These are phyloP conservation scores for Heteromormyrus szaboi DNA, from an alignment of 2,797 vertebrate species.

Conservation along the genomic window DNA sequence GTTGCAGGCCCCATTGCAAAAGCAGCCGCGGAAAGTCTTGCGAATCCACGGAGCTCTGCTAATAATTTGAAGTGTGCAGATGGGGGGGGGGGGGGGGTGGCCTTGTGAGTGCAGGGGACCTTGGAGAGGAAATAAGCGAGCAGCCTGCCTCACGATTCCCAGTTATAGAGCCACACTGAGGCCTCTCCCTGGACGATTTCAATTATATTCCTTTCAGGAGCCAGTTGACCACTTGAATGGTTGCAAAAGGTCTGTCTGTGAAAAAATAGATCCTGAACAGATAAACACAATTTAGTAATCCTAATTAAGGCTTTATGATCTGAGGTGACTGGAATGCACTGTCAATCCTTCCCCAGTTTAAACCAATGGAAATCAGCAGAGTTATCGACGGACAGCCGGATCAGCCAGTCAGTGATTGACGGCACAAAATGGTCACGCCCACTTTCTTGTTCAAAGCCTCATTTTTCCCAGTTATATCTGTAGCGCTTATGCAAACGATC, in stretches of 20 bases:
- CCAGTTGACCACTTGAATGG: not conserved
- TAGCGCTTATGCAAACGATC: not conserved
- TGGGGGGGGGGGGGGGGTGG: not conserved
- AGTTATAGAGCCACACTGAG: not conserved
- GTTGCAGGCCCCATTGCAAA: not conserved
- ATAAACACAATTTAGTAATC: not conserved
- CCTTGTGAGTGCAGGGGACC: not conserved
- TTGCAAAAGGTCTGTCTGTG: not conserved
- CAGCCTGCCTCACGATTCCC: not conserved
- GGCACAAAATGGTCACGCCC: not conserved
- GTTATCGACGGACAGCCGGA: not conserved
- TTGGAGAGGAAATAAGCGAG: not conserved
- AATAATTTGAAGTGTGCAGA: slow-evolving; percentile 11
- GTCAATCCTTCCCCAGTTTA: not conserved
- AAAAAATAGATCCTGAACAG: not conserved
- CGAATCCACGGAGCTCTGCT: slow-evolving; percentile 15
- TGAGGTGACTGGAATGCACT: not conserved
- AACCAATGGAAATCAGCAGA: not conserved
- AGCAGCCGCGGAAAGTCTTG: slow-evolving; percentile 29
- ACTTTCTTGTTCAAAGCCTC: not conserved
- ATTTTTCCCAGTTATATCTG: not conserved
- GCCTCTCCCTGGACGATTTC: not conserved
- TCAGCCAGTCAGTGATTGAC: not conserved
- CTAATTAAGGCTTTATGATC: not conserved
- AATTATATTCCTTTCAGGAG: not conserved